phyloP scores from a whole-genome alignment of 2,113 vertebrate species.

The Pseudois nayaur region DNA sequence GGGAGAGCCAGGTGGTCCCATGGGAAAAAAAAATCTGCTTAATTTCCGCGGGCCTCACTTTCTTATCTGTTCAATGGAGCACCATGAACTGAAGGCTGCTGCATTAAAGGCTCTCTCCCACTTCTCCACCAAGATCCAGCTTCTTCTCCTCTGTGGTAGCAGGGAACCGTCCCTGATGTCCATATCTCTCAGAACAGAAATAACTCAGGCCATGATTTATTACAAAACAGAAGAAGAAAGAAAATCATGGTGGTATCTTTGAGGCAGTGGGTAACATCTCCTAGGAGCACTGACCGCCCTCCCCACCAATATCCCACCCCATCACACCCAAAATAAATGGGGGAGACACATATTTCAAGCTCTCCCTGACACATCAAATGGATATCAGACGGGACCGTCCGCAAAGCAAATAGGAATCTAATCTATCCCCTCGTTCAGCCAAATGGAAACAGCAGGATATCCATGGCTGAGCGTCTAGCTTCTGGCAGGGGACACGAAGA shows the following conservation, averaged over 20 bases:
- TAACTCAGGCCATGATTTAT: conserved; percentile 54
- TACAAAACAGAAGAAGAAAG: conserved; percentile 28
- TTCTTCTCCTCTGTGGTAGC: background rate
- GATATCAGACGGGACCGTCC: conserved; percentile 73
- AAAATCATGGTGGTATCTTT: background rate
- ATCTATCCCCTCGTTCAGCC: conserved; percentile 72
- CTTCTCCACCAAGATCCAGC: background rate
- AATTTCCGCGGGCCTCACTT: background rate
- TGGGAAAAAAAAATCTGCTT: background rate
- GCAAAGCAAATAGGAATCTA: conserved; percentile 77
- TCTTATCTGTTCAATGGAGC: background rate
- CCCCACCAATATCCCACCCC: background rate
- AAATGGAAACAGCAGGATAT: conserved; percentile 76
- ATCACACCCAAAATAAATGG: conserved; percentile 66
- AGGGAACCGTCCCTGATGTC: background rate
- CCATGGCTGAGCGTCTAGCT: conserved; percentile 67
- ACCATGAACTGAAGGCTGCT: background rate
- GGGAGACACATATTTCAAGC: conserved; percentile 67
- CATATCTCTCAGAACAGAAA: conserved; percentile 30
- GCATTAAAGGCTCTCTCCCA: background rate
- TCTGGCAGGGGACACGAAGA: conserved; percentile 64
- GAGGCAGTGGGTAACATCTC: background rate
- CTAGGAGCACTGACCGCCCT: background rate
- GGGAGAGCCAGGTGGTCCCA: background rate
- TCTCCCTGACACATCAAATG: conserved; percentile 73